Conservation (phyloP, 2,797 vertebrate species). For the Sebastes kiyomatsui region DNA sequence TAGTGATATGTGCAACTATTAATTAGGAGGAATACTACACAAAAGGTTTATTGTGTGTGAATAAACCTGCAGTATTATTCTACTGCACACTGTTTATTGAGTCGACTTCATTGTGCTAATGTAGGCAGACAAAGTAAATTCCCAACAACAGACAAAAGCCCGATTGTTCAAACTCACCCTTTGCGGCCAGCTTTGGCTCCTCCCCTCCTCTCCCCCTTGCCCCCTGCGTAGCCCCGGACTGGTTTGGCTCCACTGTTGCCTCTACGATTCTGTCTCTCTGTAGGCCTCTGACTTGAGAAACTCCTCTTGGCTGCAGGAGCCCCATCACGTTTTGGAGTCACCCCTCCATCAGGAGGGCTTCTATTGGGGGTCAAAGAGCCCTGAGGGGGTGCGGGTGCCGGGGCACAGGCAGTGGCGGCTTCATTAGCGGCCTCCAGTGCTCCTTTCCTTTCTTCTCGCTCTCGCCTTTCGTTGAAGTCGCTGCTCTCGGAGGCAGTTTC, state of each 20-base stretch:
- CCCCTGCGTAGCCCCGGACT: slow-evolving; percentile 90
- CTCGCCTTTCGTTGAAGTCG: slow-evolving; percentile 96
- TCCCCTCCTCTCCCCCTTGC: slow-evolving; percentile 91
- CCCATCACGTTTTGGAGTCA: slow-evolving; percentile 87
- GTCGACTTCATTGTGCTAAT: slow-evolving; percentile 38
- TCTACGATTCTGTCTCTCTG: slow-evolving; percentile 93
- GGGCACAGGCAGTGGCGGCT: slow-evolving; percentile 61
- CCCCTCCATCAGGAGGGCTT: slow-evolving; percentile 76
- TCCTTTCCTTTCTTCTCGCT: slow-evolving; percentile 93
- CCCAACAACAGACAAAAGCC: slow-evolving; percentile 15
- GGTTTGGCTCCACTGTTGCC: slow-evolving; percentile 91
- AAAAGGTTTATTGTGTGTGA: slow-evolving; percentile 22
- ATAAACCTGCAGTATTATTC: slow-evolving; percentile 8
- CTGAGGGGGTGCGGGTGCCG: slow-evolving; percentile 58
- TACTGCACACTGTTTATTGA: not conserved
- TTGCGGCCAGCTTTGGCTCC: slow-evolving; percentile 91
- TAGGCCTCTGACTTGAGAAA: slow-evolving; percentile 95
- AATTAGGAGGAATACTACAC: slow-evolving; percentile 13
- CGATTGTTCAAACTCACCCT: slow-evolving; percentile 85
- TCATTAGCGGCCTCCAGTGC: slow-evolving; percentile 83
- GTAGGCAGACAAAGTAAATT: slow-evolving; percentile 30
- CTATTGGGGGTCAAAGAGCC: slow-evolving; percentile 75
- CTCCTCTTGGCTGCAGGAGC: slow-evolving; percentile 92
- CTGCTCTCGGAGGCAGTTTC: slow-evolving; percentile 99
- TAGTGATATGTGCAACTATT: not conserved